Percentiles rank a stretch among this genome's conserved stretches.
phyloP scores from a whole-genome alignment of 2,888 invertebrate species.

The Opisthograptis luteolata region DNA sequence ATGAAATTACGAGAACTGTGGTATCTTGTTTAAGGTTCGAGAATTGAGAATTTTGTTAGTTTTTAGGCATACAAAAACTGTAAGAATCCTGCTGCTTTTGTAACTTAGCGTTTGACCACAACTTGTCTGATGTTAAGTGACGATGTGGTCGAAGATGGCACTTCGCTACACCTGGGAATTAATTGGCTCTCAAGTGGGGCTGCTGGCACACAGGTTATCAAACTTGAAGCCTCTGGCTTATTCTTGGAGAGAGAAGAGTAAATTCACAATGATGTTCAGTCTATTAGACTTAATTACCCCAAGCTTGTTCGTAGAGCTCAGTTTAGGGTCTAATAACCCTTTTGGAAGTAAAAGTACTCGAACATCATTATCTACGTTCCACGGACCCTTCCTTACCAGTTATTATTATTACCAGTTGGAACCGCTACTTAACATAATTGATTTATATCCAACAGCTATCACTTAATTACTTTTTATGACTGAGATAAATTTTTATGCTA shows the following conservation, averaged over 20 bases:
- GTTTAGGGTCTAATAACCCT: slow-evolving; percentile 26
- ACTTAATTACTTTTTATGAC: slow-evolving; percentile 63
- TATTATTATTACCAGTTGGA: slow-evolving; percentile 35
- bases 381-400: slow-evolving; percentile 27
- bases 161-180: too few species aligned
- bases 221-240: too few species aligned
- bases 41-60: too few species aligned
- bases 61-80: too few species aligned
- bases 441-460: slow-evolving; percentile 57
- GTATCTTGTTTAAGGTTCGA: too few species aligned
- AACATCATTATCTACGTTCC: slow-evolving; percentile 24
- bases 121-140: too few species aligned
- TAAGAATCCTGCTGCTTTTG: too few species aligned
- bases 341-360: slow-evolving; percentile 17
- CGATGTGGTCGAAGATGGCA: too few species aligned
- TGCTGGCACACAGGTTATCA: too few species aligned
- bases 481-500: slow-evolving; percentile 20
- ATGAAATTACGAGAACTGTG: slow-evolving; percentile 10
- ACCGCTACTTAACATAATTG: slow-evolving; percentile 50
- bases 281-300: slow-evolving; percentile 18
- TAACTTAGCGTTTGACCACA: too few species aligned
- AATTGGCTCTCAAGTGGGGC: too few species aligned
- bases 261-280: slow-evolving; percentile 10
- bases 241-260: too few species aligned
- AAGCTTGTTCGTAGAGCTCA: slow-evolving; percentile 10